Conservation (phyloP, 2,113 vertebrate species). For the Apeltes quadracus region DNA sequence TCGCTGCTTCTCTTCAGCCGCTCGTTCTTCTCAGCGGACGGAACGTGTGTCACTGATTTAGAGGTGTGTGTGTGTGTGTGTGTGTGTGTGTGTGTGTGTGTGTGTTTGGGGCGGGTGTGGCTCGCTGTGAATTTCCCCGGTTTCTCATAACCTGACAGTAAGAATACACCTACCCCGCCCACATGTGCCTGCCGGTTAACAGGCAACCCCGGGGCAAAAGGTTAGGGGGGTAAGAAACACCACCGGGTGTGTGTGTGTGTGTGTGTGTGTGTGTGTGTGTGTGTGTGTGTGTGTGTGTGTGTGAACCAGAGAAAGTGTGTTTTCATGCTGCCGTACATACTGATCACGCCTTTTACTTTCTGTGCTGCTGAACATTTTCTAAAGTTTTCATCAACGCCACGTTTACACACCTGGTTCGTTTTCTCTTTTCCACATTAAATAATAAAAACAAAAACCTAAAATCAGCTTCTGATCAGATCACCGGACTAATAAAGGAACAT, state of each 20-base stretch:
- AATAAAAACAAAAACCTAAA: not conserved
- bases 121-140: constrained; percentile 48
- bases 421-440: not conserved
- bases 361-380: not conserved
- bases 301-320: constrained; percentile 58
- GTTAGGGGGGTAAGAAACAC: constrained; percentile 21
- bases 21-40: constrained; percentile 7
- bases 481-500: too few relatives aligned
- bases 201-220: not conserved
- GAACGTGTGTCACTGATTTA: constrained; percentile 16
- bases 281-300: not conserved
- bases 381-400: not conserved
- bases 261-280: constrained; percentile 1
- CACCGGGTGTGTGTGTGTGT: constrained; percentile 24
- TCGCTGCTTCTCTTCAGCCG: not conserved
- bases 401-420: not conserved
- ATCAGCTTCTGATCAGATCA: too few relatives aligned
- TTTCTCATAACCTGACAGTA: constrained; percentile 61
- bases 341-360: constrained; percentile 67
- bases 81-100: constrained; percentile 17
- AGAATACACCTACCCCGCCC: constrained; percentile 45
- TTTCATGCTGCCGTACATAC: constrained; percentile 17
- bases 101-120: constrained; percentile 26
- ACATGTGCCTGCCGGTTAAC: constrained; percentile 22
- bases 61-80: constrained; percentile 16